Conservation (phyloP, 2,113 vertebrate genomes). For the Dasyprocta punctata region DNA sequence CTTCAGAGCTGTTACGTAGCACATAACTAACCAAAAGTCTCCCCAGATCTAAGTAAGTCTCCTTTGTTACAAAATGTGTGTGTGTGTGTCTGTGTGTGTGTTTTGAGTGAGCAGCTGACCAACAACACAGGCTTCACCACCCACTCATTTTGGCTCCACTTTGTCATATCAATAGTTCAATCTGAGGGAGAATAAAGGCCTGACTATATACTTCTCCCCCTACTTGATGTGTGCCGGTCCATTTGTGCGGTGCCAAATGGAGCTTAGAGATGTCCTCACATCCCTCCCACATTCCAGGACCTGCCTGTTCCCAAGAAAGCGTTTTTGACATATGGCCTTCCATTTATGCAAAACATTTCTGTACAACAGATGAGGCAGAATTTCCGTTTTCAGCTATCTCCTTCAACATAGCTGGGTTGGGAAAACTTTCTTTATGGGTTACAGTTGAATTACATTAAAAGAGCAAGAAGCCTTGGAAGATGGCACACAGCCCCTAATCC, state of each 20-base stretch:
- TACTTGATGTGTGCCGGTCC: neutral
- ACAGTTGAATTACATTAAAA: neutral
- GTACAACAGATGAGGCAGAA: neutral
- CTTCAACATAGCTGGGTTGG: neutral
- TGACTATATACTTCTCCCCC: neutral
- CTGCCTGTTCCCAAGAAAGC: neutral
- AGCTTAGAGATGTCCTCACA: neutral
- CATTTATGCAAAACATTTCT: neutral
- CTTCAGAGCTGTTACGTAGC: neutral
- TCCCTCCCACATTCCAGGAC: neutral
- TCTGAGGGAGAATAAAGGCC: neutral
- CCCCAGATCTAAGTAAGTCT: neutral
- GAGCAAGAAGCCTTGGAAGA: no score
- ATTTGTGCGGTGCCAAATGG: neutral
- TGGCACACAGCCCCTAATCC: neutral
- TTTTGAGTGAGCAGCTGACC: neutral
- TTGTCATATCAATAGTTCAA: neutral
- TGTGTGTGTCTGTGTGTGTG: neutral
- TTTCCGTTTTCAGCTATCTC: neutral
- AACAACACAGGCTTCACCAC: neutral
- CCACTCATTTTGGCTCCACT: neutral
- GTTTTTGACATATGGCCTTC: neutral
- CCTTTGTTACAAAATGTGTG: neutral
- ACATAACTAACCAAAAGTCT: neutral
- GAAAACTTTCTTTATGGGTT: neutral